These are phyloP conservation scores for Metalampra italica DNA, from an alignment of 2,888 invertebrate species.

Conservation along the genomic window DNA sequence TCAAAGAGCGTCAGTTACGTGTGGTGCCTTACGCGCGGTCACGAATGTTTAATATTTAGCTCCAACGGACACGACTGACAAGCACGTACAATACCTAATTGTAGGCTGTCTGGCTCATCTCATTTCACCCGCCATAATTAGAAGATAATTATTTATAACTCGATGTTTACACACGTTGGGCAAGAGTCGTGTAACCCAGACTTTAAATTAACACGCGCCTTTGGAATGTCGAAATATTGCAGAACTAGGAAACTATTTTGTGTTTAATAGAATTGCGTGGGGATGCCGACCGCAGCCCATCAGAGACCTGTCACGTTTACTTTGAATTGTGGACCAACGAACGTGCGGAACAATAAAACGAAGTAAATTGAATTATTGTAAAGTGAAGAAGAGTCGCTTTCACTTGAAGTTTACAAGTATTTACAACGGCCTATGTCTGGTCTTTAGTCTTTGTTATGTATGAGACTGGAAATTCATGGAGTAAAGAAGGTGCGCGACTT, in stretches of 20 bases:
- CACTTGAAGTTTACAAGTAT: conserved; percentile 19
- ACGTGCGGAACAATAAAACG: conserved; percentile 25
- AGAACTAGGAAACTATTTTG: conserved; percentile 22
- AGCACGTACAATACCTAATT: conserved; percentile 37
- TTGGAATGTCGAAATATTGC: conserved; percentile 6
- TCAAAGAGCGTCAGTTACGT: conserved; percentile 51
- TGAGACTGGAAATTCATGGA: no score
- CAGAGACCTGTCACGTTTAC: conserved; percentile 30
- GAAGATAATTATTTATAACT: conserved; percentile 19
- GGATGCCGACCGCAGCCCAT: conserved; percentile 37
- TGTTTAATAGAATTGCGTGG: conserved; percentile 19
- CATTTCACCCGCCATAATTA: conserved; percentile 26
- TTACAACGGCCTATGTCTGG: neutral
- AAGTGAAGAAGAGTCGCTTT: conserved; percentile 25
- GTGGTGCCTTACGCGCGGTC: conserved; percentile 21
- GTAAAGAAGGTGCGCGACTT: no score
- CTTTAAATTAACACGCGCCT: conserved; percentile 1
- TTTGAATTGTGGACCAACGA: conserved; percentile 23
- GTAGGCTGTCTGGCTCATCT: conserved; percentile 32
- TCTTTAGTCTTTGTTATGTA: no score
- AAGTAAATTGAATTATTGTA: conserved; percentile 23
- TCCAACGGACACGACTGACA: conserved; percentile 24
- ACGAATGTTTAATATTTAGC: conserved; percentile 38
- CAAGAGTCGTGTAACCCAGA: conserved; percentile 9
- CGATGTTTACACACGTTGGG: conserved; percentile 16